A percentile compares a stretch with the other conserved stretches of the same genome.
Conservation (phyloP, 92 coral and sea anemone species). For the Epizoanthus rinbou region DNA sequence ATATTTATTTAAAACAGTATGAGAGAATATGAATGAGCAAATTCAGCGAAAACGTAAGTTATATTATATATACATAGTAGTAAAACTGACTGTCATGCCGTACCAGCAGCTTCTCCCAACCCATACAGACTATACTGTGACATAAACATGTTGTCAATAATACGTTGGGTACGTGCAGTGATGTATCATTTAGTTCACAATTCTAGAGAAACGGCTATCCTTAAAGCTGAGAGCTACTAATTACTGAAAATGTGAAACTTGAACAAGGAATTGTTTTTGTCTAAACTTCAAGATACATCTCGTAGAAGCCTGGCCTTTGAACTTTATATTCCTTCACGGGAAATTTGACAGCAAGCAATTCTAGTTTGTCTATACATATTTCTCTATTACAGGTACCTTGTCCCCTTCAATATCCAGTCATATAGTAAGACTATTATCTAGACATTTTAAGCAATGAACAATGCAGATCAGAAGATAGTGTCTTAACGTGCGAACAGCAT, state of each 20-base stretch:
- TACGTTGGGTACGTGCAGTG: not conserved
- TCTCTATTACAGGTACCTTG: not conserved
- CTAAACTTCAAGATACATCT: not conserved
- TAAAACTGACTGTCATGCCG: too few species aligned
- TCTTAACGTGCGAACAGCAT: slow-evolving; percentile 17
- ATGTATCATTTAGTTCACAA: not conserved
- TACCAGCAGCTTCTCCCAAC: not conserved
- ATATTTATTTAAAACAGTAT: not conserved
- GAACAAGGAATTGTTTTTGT: slow-evolving; percentile 1
- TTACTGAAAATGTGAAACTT: not conserved
- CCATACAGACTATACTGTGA: not conserved
- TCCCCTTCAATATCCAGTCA: not conserved
- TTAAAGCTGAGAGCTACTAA: too few species aligned
- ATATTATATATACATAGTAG: not conserved
- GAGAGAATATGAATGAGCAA: not conserved
- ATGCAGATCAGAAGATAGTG: slow-evolving; percentile 4
- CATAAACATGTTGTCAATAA: not conserved
- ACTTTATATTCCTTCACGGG: not conserved
- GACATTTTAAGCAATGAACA: slow-evolving; percentile 6
- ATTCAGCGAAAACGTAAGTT: slow-evolving; percentile 25
- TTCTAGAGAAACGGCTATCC: not conserved
- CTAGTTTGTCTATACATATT: not conserved
- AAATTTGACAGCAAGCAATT: slow-evolving; percentile 7
- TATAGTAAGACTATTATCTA: not conserved
- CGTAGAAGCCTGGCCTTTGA: slow-evolving; percentile 39